Percentiles rank a stretch among this genome's conserved stretches.
These are phyloP conservation scores for Chlorospingus semifuscus DNA, from an alignment of 2,797 vertebrate genomes.

Conservation along the genomic window DNA sequence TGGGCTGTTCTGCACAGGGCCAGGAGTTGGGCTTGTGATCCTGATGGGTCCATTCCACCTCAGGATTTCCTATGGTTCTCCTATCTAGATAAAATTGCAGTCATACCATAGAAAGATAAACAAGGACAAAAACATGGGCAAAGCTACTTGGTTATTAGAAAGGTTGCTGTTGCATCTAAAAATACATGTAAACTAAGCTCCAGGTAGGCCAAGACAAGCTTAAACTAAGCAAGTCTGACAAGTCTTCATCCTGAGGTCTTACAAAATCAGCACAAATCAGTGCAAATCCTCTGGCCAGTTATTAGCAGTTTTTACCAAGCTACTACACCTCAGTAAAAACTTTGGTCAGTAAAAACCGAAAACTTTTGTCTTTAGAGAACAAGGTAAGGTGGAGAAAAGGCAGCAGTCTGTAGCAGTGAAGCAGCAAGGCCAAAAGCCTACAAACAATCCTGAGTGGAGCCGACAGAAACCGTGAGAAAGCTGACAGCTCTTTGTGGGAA, in stretches of 20 bases:
- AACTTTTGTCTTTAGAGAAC: not conserved
- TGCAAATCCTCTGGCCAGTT: not conserved
- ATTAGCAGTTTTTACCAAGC: not conserved
- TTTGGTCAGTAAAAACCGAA: not conserved
- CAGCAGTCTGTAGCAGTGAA: not conserved
- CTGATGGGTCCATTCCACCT: not conserved
- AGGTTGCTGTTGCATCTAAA: not conserved
- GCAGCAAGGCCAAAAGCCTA: not conserved
- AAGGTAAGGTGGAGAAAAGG: not conserved
- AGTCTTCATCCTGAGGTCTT: not conserved
- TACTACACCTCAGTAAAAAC: not conserved
- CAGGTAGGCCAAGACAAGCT: not conserved
- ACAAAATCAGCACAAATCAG: not conserved
- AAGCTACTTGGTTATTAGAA: not conserved
- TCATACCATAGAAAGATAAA: not conserved
- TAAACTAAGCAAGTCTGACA: not conserved
- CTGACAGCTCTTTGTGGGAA: not conserved
- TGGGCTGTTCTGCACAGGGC: not conserved
- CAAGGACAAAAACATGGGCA: not conserved
- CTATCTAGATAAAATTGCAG: not conserved
- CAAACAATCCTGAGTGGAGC: not conserved
- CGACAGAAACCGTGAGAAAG: not conserved
- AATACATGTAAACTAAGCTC: not conserved
- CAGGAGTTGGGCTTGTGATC: not conserved
- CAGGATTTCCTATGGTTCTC: not conserved